Evolutionary conservation across 2,113 vertebrate genomes (phyloP), one percentile per base, ranked within the genome.

Genomic region (Hystrix cristata): DNA sequence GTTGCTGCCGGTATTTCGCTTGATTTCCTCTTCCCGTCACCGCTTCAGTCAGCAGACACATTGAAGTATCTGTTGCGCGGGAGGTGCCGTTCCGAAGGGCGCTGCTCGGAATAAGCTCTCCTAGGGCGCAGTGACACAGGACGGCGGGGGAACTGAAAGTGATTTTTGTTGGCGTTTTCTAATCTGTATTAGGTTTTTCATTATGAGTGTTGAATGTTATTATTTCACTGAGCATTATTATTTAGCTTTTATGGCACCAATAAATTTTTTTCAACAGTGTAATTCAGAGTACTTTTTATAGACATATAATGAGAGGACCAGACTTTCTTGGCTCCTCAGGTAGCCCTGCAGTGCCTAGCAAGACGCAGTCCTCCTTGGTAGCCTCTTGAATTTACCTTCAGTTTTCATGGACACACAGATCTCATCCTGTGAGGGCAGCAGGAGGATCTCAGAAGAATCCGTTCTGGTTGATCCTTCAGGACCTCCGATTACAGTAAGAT

Each of bases 161-260:
- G 51, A 34, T 51, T 53, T 96, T 95, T 85, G 27, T 27, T 94
- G 71, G 1, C 69, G 69, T 84, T 94, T 90, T 96, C 69, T 81
- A n/a, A 31, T 69, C 62, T 94, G 19, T 43, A 31, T 91, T 95
- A 87, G 18, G 10, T 92, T 85, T 91, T 92, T 86, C 13, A 67
- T 59, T 92, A 59, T 51, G 72, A n/a, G 3, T 59, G 51, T 82
- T 81, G 14, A 78, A 55, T 97, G 81, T 69, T 89, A 59, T 60
- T 87, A 53, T 80, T 79, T 91, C 67, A 55, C 1, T 79, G 48
- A 81, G 7, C 51, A 27, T 48, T 91, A 62, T 29, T 91, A 34
- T 78, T 76, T 65, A 55, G 27, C 72, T 87, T 65, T 64, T 84
- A 84, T 89, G 23, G 8, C 5, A 78, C 6, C 89, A n/a, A 4